phyloP scores from a whole-genome alignment of 2,113 vertebrate species.

The Calcarius ornatus region DNA sequence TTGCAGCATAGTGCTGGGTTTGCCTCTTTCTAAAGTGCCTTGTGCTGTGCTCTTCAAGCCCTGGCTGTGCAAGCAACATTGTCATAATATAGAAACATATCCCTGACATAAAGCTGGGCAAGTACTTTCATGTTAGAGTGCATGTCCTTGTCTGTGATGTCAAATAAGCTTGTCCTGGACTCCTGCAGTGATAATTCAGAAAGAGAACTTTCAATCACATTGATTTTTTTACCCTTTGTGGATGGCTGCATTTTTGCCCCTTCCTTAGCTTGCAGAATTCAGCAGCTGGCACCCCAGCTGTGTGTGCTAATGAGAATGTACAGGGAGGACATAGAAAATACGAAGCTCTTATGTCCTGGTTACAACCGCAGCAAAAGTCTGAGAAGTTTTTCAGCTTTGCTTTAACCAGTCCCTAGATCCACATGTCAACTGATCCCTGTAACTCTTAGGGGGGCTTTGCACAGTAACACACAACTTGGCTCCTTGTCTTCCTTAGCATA shows the following conservation, averaged over 20 bases:
- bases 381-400: not conserved
- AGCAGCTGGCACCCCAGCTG: not conserved
- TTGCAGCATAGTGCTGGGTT: not conserved
- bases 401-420: not conserved
- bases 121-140: not conserved
- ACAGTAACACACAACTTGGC: rapidly evolving
- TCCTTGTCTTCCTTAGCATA: rapidly evolving
- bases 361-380: not conserved
- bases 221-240: not conserved
- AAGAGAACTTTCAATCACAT: not conserved
- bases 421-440: rapidly evolving
- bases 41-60: not conserved
- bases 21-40: not conserved
- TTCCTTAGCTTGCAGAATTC: not conserved
- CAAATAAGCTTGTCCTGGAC: not conserved
- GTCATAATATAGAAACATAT: not conserved
- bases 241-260: not conserved
- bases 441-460: not conserved
- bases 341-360: not conserved
- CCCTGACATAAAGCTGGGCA: not conserved
- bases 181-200: not conserved
- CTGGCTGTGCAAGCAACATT: not conserved
- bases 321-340: not conserved
- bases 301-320: no score
- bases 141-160: not conserved